A percentile compares a stretch with the other conserved stretches of the same genome.
These are phyloP conservation scores for Drosophila fungiperda DNA, from an alignment of 2,888 invertebrate species.

Conservation along the genomic window DNA sequence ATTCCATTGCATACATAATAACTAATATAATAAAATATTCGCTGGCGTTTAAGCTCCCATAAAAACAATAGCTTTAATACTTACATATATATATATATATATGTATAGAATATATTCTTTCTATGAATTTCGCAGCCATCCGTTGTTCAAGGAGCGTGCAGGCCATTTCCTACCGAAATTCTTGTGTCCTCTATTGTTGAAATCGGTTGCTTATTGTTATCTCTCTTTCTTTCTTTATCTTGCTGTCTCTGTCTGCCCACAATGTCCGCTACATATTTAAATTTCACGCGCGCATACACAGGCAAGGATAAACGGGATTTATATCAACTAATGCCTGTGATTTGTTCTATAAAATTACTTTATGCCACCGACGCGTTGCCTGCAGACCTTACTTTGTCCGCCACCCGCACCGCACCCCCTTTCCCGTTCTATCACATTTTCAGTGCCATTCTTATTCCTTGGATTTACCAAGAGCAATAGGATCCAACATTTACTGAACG, in stretches of 20 bases:
- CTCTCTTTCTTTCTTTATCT: background rate
- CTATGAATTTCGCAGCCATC: constrained; percentile 48
- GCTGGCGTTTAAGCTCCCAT: constrained; percentile 33
- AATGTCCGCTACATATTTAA: constrained; percentile 66
- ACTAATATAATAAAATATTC: constrained; percentile 19
- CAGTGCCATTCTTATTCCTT: constrained; percentile 1
- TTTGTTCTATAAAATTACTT: constrained; percentile 81
- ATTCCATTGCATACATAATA: constrained; percentile 24
- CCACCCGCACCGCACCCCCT: background rate
- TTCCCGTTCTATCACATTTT: background rate
- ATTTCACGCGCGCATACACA: constrained; percentile 77
- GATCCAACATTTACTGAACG: constrained; percentile 57
- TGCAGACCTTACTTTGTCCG: constrained; percentile 39
- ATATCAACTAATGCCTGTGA: constrained; percentile 80
- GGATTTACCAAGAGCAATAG: constrained; percentile 11
- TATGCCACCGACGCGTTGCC: constrained; percentile 70
- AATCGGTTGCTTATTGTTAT: constrained; percentile 19
- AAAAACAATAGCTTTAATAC: constrained; percentile 58
- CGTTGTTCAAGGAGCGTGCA: constrained; percentile 53
- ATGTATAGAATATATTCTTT: constrained; percentile 4
- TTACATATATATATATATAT: constrained; percentile 16
- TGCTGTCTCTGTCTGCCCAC: constrained; percentile 21
- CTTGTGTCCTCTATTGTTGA: constrained; percentile 57
- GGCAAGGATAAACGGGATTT: constrained; percentile 79
- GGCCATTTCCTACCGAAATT: constrained; percentile 58